Evolutionary conservation across 1,140 invertebrate species (phyloP), one percentile per base, ranked within the genome.

Genomic region (Metaphire vulgaris): DNA sequence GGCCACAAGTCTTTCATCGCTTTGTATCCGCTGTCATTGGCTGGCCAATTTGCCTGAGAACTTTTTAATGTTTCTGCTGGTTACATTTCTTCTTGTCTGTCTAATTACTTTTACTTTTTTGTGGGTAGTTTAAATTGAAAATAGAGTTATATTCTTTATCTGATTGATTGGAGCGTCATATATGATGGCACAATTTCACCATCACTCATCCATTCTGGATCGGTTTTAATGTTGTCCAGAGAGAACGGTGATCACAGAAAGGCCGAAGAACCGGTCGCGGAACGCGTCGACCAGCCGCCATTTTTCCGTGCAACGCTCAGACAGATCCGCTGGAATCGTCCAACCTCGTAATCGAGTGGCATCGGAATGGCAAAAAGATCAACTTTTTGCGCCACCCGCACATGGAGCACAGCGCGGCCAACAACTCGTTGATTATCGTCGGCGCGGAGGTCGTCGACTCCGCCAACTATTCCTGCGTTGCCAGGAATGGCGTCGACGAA

Each of bases 401-500:
- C 76, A 81, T 85, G 80, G 82, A 81, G 31, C 78, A 72, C 70
- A 81, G 85, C 92, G 79, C 77, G 29, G 81, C 81, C 77, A 94
- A 98, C 87, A 93, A 93, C 83, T 97, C 96, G 0, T 87, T 99
- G 72, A 93, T 92, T 12, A 97, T 99, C 74, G 92, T 92, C 2
- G 95, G 96, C 86, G 96, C 95, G 16, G 92, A 91, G 31, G 95
- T 97, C 86, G 85, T 96, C 72, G 95, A 98, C 87, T 96, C 96
- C 1, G 96, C 95, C 15, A 90, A 90, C 67, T 99, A 99, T 82
- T 97, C 96, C 0, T 99, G 97, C 87, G 90, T 96, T 26, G 97
- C 96, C 0, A 89, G 88, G 66, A 99, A 97, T 1, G 90, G 91
- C 6, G 87, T 98, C 26, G 97, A 99, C 83, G 89, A 92, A 80